A percentile compares a stretch with the other conserved stretches of the same genome.
Evolutionary conservation across 1,140 invertebrate species (phyloP).

Genomic region (Rhagoletis pomonella): DNA sequence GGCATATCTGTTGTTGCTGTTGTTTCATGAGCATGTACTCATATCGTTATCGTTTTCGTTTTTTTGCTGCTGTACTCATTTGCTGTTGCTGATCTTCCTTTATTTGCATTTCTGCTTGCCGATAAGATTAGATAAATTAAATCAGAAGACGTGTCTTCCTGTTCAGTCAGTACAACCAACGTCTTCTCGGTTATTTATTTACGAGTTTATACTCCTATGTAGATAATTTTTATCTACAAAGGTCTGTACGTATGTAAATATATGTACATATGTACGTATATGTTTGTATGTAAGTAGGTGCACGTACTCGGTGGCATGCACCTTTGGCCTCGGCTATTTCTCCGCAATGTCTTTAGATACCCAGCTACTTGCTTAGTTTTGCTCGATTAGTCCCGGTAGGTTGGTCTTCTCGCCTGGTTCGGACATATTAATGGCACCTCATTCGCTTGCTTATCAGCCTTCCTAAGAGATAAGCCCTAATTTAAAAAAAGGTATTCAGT

Average conservation of each 20-base stretch:
- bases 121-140: slow-evolving; percentile 53
- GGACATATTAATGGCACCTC: neutral
- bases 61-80: neutral
- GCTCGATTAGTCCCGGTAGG: neutral
- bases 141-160: slow-evolving; percentile 44
- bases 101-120: slow-evolving; percentile 45
- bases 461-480: slow-evolving; percentile 12
- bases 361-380: too few relatives aligned
- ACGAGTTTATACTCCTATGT: slow-evolving; percentile 28
- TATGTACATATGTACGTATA: neutral
- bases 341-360: neutral
- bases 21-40: neutral
- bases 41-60: neutral
- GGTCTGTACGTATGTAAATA: neutral
- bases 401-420: neutral
- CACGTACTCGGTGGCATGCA: slow-evolving; percentile 11
- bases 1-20: neutral
- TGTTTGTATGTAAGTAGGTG: neutral
- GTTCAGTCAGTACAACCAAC: neutral
- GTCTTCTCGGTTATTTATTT: slow-evolving; percentile 33
- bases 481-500: neutral
- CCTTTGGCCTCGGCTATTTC: slow-evolving; percentile 28
- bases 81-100: slow-evolving; percentile 31
- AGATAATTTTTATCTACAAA: too few relatives aligned
- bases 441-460: neutral